phyloP scores from a whole-genome alignment of 2,113 vertebrate species.

The Pogona vitticeps region DNA sequence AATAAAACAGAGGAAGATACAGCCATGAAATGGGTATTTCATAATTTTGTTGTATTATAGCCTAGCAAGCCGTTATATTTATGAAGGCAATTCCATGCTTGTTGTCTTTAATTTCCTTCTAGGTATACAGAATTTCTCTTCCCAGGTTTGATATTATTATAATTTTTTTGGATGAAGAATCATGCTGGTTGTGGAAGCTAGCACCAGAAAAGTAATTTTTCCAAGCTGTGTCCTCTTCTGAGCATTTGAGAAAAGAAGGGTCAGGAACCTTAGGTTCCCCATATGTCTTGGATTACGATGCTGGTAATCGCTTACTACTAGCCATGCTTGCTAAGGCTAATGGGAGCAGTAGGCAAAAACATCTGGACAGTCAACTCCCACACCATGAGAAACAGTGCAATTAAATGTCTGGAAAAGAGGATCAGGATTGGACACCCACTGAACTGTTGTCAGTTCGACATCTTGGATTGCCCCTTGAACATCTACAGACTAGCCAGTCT shows the following conservation, averaged over 20 bases:
- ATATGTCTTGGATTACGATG: too few relatives aligned
- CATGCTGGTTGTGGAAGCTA: too few relatives aligned
- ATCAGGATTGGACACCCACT: constrained; percentile 12
- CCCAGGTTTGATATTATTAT: neutral
- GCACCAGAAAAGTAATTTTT: too few relatives aligned
- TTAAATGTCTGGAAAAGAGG: constrained; percentile 19
- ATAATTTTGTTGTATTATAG: constrained; percentile 28
- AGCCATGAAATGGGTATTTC: constrained; percentile 51
- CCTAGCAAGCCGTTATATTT: constrained; percentile 37
- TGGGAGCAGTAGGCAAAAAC: neutral
- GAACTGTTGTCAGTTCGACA: constrained; percentile 36
- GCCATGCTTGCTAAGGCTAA: neutral
- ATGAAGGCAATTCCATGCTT: constrained; percentile 44
- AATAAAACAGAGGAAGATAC: constrained; percentile 53
- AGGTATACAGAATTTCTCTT: neutral
- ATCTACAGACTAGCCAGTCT: constrained; percentile 60
- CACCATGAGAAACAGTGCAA: constrained; percentile 29
- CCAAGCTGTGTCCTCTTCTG: neutral
- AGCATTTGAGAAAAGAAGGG: neutral
- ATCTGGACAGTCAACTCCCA: neutral
- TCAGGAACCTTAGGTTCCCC: too few relatives aligned
- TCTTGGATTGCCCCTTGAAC: constrained; percentile 60
- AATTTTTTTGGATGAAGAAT: constrained; percentile 11
- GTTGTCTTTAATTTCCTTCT: constrained; percentile 59
- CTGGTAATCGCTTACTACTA: too few relatives aligned